These are phyloP conservation scores for Zhuqinia jingwanae DNA, from an alignment of 2,888 invertebrate genomes.

Conservation along the genomic window DNA sequence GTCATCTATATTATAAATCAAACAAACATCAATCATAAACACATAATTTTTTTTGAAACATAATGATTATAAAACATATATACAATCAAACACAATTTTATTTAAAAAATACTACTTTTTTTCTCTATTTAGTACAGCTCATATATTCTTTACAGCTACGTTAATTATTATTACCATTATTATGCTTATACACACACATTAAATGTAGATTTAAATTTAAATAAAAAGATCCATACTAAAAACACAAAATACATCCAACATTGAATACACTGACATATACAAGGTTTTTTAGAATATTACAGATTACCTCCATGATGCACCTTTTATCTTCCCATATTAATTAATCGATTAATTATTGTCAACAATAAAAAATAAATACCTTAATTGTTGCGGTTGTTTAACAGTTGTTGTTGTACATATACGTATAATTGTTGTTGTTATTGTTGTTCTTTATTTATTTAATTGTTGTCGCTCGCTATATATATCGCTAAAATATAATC, in stretches of 20 bases:
- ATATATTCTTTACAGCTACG: too few relatives aligned
- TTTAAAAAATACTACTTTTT: too few relatives aligned
- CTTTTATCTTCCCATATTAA: background rate
- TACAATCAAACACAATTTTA: slow-evolving; percentile 11
- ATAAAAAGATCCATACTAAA: background rate
- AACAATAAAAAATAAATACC: background rate
- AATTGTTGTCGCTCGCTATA: slow-evolving; percentile 1
- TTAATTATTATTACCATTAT: background rate
- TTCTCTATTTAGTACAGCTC: slow-evolving; percentile 24
- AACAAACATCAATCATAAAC: background rate
- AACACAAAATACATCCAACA: slow-evolving; percentile 5
- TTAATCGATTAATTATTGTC: background rate
- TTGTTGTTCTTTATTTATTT: slow-evolving; percentile 7
- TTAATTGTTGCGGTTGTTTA: slow-evolving; percentile 5
- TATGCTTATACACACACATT: too few relatives aligned
- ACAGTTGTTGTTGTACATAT: background rate
- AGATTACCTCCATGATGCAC: background rate
- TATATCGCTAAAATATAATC: slow-evolving; percentile 7
- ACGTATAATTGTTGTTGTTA: background rate
- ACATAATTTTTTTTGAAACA: background rate
- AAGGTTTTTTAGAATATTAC: background rate
- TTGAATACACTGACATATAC: too few relatives aligned
- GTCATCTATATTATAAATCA: background rate
- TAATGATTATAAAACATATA: background rate
- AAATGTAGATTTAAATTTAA: background rate